Conservation (phyloP, 2,797 vertebrate genomes). For the Coregonus ussuriensis region DNA sequence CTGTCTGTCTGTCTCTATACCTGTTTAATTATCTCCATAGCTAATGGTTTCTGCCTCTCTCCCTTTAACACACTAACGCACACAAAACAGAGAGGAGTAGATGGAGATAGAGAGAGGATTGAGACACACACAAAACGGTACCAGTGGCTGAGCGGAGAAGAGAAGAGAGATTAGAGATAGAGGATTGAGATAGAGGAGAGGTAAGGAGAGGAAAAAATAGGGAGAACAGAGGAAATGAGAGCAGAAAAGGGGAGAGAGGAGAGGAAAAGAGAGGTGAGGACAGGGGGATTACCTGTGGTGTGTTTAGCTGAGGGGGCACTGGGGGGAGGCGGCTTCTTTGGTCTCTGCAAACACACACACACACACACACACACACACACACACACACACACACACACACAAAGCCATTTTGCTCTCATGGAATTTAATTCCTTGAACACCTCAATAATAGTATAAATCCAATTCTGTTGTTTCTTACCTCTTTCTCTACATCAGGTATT, state of each 20-base stretch:
- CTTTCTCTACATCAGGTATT: constrained; percentile 90
- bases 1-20: not conserved
- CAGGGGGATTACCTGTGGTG: constrained; percentile 80
- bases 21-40: not conserved
- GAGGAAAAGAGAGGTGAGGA: not conserved
- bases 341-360: constrained; percentile 82
- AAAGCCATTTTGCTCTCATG: not conserved
- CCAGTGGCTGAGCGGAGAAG: not conserved
- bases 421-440: not conserved
- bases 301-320: constrained; percentile 86
- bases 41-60: constrained; percentile 1
- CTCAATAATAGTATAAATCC: no score
- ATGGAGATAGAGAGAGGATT: no score
- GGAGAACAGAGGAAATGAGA: not conserved
- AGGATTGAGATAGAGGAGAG: no score
- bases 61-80: not conserved
- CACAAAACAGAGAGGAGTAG: not conserved
- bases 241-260: not conserved
- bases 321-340: constrained; percentile 96
- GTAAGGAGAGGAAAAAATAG: not conserved
- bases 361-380: constrained; percentile 4
- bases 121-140: no score
- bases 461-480: constrained; percentile 64
- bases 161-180: not conserved
- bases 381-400: constrained; percentile 4